A percentile compares a stretch with the other conserved stretches of the same genome.
These are phyloP conservation scores for Thumatha senex DNA, from an alignment of 2,888 invertebrate genomes.

Conservation along the genomic window DNA sequence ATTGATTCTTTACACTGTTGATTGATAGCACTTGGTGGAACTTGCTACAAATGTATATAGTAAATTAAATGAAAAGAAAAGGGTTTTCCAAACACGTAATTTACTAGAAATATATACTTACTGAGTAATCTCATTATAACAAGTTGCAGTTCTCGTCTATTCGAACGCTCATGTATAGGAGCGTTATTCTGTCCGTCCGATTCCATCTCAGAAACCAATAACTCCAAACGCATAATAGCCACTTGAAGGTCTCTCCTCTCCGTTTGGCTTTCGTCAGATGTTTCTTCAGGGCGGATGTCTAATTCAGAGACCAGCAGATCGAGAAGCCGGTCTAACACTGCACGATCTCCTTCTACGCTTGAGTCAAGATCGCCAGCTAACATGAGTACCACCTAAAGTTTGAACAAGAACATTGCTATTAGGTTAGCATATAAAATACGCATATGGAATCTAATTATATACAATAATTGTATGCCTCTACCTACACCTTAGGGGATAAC, in stretches of 20 bases:
- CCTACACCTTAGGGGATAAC: no score
- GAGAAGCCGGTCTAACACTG: conserved; percentile 90
- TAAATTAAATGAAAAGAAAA: no score
- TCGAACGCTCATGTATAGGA: conserved; percentile 85
- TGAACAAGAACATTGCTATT: background rate
- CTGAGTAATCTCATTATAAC: conserved; percentile 94
- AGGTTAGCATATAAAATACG: no score
- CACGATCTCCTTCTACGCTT: conserved; percentile 90
- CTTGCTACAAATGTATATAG: no score
- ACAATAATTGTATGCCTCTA: no score
- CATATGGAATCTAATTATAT: no score
- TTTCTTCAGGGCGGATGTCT: conserved; percentile 83
- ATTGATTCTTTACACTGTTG: no score
- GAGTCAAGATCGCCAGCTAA: conserved; percentile 94
- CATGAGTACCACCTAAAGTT: conserved; percentile 90
- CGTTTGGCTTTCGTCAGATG: conserved; percentile 81
- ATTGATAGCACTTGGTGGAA: no score
- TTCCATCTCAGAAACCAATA: conserved; percentile 88
- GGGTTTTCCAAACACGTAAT: no score
- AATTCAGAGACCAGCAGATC: conserved; percentile 88
- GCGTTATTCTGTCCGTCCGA: conserved; percentile 77
- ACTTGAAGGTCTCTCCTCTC: conserved; percentile 92
- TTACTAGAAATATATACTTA: conserved; percentile 61
- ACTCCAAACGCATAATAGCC: conserved; percentile 91
- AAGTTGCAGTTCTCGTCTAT: conserved; percentile 92